Evolutionary conservation across 2,797 vertebrate genomes (phyloP).

Genomic region (Epinephelus malabaricus): DNA sequence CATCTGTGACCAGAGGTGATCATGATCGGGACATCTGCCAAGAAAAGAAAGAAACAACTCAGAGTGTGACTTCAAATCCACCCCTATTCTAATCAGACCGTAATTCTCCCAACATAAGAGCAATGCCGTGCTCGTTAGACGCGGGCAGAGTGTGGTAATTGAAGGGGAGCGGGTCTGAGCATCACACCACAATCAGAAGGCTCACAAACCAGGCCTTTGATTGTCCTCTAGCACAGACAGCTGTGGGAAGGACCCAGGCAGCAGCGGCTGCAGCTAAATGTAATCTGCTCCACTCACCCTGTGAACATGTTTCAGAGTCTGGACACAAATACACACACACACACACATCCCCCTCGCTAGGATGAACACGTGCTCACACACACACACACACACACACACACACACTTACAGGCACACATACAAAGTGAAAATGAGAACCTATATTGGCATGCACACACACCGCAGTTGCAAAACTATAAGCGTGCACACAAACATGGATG

Average conservation of each 20-base stretch:
- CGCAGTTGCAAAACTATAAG: background rate
- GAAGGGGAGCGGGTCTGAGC: conserved; percentile 60
- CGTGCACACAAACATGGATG: conserved; percentile 1
- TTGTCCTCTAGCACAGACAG: conserved; percentile 71
- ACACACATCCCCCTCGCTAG: background rate
- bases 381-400: conserved; percentile 1
- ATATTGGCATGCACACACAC: conserved; percentile 15
- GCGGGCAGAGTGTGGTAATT: conserved; percentile 67
- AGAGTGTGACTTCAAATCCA: conserved; percentile 45
- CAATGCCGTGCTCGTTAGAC: conserved; percentile 65
- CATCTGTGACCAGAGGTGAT: conserved; percentile 42
- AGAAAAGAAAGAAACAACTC: conserved; percentile 58
- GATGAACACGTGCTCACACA: conserved; percentile 21
- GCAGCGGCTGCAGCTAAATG: conserved; percentile 59
- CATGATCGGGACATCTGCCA: conserved; percentile 36
- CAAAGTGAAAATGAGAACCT: background rate
- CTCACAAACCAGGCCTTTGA: conserved; percentile 58
- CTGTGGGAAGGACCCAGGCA: conserved; percentile 67
- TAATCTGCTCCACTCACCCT: conserved; percentile 61
- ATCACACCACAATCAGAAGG: conserved; percentile 68
- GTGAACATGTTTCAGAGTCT: conserved; percentile 46
- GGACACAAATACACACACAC: conserved; percentile 28
- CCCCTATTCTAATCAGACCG: conserved; percentile 63
- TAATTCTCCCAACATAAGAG: conserved; percentile 64
- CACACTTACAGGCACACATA: background rate